Conservation (phyloP, 2,888 invertebrate genomes). For the Philhelius pedissequus region DNA sequence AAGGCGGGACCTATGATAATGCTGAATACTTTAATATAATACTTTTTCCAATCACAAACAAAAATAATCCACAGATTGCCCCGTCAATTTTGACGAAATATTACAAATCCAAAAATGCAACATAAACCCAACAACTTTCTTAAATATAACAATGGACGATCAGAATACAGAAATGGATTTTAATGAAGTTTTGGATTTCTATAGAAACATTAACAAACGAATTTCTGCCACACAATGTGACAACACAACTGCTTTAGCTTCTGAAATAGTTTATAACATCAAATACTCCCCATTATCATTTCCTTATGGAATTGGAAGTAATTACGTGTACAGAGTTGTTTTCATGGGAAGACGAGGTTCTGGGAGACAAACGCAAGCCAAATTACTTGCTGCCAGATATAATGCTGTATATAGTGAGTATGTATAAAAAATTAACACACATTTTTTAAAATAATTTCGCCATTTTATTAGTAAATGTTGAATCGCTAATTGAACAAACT, state of each 20-base stretch:
- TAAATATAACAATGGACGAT: conserved; percentile 28
- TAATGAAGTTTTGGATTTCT: neutral
- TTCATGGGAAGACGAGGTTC: conserved; percentile 82
- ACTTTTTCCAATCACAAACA: neutral
- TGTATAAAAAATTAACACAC: conserved; percentile 56
- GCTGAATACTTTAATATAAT: no score
- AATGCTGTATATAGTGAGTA: conserved; percentile 80
- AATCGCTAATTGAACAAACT: conserved; percentile 72
- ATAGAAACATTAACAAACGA: neutral
- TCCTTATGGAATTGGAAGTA: neutral
- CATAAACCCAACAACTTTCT: conserved; percentile 46
- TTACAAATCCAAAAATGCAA: conserved; percentile 21
- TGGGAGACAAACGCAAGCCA: conserved; percentile 81
- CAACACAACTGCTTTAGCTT: neutral
- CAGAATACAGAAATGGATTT: neutral
- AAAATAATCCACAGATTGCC: conserved; percentile 52
- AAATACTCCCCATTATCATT: neutral
- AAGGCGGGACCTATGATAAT: no score
- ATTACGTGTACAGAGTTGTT: conserved; percentile 79
- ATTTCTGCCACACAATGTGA: neutral
- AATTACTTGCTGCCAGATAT: conserved; percentile 79
- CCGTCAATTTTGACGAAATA: conserved; percentile 50
- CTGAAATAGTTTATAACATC: conserved; percentile 41
- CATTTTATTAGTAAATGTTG: conserved; percentile 72
- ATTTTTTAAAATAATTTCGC: conserved; percentile 72